Evolutionary conservation across 2,797 vertebrate genomes (phyloP).

Genomic region (Hirundo rustica): DNA sequence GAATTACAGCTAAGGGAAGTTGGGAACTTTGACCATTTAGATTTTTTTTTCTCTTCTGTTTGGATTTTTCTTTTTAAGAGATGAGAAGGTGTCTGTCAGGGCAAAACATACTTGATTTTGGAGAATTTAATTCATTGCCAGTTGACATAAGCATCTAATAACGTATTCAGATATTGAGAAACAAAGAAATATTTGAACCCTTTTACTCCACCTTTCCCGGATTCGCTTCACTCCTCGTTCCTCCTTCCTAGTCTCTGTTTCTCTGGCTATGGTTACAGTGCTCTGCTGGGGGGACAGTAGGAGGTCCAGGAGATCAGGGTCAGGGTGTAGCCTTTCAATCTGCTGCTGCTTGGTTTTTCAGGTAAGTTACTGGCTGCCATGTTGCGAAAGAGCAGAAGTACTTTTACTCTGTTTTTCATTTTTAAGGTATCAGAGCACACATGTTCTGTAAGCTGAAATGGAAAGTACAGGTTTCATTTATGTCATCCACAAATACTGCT

Average conservation of each 20-base stretch:
- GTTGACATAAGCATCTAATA: neutral
- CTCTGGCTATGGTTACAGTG: neutral
- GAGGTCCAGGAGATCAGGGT: neutral
- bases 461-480: neutral
- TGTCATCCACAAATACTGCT: neutral
- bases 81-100: neutral
- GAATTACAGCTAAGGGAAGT: neutral
- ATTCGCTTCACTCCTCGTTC: neutral
- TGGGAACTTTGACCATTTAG: fast-evolving
- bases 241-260: neutral
- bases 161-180: neutral
- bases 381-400: neutral
- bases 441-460: neutral
- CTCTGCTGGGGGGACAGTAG: neutral
- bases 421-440: neutral
- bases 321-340: neutral
- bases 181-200: neutral
- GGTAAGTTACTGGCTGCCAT: neutral
- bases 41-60: neutral
- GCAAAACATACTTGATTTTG: neutral
- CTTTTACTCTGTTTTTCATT: fast-evolving
- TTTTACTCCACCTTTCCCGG: neutral
- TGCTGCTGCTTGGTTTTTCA: neutral
- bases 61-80: neutral
- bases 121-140: neutral